Evolutionary conservation across 1,140 invertebrate genomes (phyloP).

Genomic region (Diorhabda elongata): DNA sequence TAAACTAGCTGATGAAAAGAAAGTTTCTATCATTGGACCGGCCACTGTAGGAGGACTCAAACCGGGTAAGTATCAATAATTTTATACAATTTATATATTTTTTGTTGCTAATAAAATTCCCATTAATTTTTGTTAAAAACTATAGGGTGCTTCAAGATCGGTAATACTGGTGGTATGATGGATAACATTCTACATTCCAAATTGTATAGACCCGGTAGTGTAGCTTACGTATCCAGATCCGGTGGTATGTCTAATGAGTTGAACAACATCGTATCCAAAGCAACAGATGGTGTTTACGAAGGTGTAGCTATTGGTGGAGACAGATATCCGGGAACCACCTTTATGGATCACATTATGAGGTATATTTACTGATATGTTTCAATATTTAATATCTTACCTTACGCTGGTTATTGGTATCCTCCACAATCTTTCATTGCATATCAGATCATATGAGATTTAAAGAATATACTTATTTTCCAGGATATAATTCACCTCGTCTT

Average conservation of each 20-base stretch:
- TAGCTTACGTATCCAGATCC: conserved; percentile 96
- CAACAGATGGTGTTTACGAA: conserved; percentile 96
- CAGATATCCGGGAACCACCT: conserved; percentile 96
- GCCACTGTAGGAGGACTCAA: conserved; percentile 98
- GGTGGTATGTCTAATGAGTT: conserved; percentile 99
- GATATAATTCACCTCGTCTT: too few relatives aligned
- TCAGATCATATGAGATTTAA: not conserved
- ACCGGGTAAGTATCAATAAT: conserved; percentile 60
- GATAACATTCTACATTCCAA: conserved; percentile 98
- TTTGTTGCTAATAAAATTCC: not conserved
- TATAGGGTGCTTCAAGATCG: conserved; percentile 89
- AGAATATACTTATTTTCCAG: not conserved
- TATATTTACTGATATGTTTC: conserved; percentile 32
- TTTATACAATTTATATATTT: not conserved
- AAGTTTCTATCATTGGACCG: conserved; percentile 88
- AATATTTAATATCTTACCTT: too few relatives aligned
- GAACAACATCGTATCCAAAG: conserved; percentile 97
- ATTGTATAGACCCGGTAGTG: conserved; percentile 92
- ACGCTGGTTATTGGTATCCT: too few relatives aligned
- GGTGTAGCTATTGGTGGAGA: conserved; percentile 99
- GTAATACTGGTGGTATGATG: conserved; percentile 97
- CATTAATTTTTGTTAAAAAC: not conserved
- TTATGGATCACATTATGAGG: conserved; percentile 96
- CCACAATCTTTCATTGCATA: too few relatives aligned
- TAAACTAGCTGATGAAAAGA: conserved; percentile 74